Evolutionary conservation across 2,113 vertebrate genomes (phyloP).

Genomic region (Amia ocellicauda): DNA sequence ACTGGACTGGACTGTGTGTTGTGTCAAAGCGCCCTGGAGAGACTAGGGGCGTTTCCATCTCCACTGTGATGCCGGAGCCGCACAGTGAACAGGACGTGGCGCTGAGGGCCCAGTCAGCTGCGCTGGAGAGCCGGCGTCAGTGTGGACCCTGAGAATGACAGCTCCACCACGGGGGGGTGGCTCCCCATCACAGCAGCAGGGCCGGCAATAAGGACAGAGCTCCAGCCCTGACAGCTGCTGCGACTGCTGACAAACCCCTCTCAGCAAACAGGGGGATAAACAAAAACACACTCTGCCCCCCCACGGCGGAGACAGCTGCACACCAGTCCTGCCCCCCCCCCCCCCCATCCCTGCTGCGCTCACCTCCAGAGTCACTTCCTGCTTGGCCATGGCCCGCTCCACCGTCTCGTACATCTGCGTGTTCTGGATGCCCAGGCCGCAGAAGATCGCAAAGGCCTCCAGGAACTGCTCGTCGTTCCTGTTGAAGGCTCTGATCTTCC

Average conservation of each 20-base stretch:
- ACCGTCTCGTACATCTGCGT: conserved; percentile 98
- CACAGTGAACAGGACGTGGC: not conserved
- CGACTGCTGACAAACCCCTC: too few species aligned
- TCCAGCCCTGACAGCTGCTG: too few species aligned
- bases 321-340: too few species aligned
- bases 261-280: too few species aligned
- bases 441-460: conserved; percentile 96
- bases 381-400: conserved; percentile 94
- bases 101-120: conserved; percentile 39
- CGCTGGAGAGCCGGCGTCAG: conserved; percentile 32
- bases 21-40: too few species aligned
- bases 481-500: conserved; percentile 87
- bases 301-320: too few species aligned
- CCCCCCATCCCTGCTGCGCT: conserved; percentile 42
- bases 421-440: conserved; percentile 94
- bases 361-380: conserved; percentile 96
- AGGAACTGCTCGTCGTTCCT: conserved; percentile 95
- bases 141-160: conserved; percentile 39
- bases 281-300: too few species aligned
- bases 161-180: conserved; percentile 27
- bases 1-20: too few species aligned
- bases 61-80: too few species aligned
- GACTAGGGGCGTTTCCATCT: too few species aligned
- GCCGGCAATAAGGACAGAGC: too few species aligned
- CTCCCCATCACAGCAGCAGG: too few species aligned